A percentile compares a stretch with the other conserved stretches of the same genome.
phyloP scores from a whole-genome alignment of 2,888 invertebrate genomes.

The Tiliacea citrago region DNA sequence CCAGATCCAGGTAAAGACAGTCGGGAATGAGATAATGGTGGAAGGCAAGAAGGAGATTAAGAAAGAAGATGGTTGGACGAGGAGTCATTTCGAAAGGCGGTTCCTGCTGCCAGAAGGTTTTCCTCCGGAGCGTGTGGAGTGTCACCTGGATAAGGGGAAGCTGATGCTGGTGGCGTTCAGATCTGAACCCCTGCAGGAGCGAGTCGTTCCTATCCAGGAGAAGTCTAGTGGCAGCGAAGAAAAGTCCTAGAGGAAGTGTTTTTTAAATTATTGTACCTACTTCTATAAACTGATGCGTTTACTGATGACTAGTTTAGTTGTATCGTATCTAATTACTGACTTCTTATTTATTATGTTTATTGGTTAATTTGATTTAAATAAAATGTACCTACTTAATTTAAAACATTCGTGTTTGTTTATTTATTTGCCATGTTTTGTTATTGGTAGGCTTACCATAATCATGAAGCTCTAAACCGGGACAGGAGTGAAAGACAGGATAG shows the following conservation, averaged over 20 bases:
- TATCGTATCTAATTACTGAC: background rate
- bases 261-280: too few relatives aligned
- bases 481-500: too few relatives aligned
- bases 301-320: constrained; percentile 1
- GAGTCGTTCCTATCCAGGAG: constrained; percentile 81
- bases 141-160: constrained; percentile 94
- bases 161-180: constrained; percentile 92
- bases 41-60: constrained; percentile 95
- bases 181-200: constrained; percentile 80
- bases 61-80: constrained; percentile 93
- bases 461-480: too few relatives aligned
- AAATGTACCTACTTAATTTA: background rate
- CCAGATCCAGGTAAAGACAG: constrained; percentile 94
- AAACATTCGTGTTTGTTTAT: too few relatives aligned
- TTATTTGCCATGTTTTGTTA: too few relatives aligned
- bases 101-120: constrained; percentile 94
- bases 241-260: constrained; percentile 19
- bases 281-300: constrained; percentile 39
- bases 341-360: constrained; percentile 1
- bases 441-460: too few relatives aligned
- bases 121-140: constrained; percentile 93
- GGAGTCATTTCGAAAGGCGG: constrained; percentile 94
- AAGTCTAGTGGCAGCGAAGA: constrained; percentile 67
- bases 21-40: constrained; percentile 93
- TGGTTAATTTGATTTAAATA: constrained; percentile 25